Base-by-base conservation (phyloP, 2,797 vertebrate genomes). In the Sylvilagus floridanus region DNA sequence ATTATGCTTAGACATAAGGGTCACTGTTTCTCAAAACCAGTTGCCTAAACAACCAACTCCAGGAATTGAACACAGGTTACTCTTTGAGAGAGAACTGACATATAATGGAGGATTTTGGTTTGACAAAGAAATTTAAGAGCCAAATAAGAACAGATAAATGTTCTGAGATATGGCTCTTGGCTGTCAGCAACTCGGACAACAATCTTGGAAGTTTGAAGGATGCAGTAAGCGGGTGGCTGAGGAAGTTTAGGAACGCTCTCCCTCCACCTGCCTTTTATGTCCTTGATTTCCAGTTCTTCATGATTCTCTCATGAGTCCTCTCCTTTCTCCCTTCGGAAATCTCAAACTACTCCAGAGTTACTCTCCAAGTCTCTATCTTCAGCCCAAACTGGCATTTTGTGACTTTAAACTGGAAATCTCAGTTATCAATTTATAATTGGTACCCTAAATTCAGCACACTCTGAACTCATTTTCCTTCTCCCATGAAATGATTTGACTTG, bases 11-110 rank as follows among this genome's bases (percentile, higher is more conserved):
- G 63, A 85, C 12, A 37, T 63, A 62, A 93, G 47, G 77, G 26
- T 95, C 42, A 71, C n/a, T 47, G 3, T 73, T 97, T 94, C 90
- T 73, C n/a, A 73, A 93, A 95, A 72, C 11, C 82, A 93, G 35
- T 16, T 84, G 84, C 62, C 52, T 42, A 42, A 42, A 91, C 14
- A 47, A 76, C 65, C 77, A 93, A 76, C 26, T 63, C 54, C 5
- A 89, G 12, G 2, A 82, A 73, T 94, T 88, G 16, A 87, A 76
- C 50, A 85, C 28, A 89, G 76, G 16, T 63, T 84, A 71, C 14
- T 77, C 83, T 94, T 54, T 82, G 82, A 62, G 42, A 60, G 22
- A 79, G 9, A 88, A 92, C 0, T 87, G 30, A 28, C 24, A 81
- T 47, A 22, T 62, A 72, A 47, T 50, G 3, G 28, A 37, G 83